A percentile compares a stretch with the other conserved stretches of the same genome.
Evolutionary conservation across 2,797 vertebrate genomes (phyloP).

Genomic region (Phyllotis vaccarum): DNA sequence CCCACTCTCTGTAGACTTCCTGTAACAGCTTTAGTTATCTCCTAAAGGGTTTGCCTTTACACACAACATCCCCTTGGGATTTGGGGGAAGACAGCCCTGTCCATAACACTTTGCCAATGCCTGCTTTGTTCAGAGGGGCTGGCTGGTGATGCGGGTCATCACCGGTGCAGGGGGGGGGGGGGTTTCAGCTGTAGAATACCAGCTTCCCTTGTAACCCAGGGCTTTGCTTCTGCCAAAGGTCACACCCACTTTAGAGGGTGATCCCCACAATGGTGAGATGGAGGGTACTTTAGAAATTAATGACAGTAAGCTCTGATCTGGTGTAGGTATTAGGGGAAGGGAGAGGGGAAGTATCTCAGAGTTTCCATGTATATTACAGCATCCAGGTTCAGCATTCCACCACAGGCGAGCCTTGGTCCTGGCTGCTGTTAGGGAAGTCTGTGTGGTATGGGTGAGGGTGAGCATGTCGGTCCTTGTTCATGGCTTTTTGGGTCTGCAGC

Average conservation of each 20-base stretch:
- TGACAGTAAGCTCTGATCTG: neutral
- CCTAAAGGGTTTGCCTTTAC: neutral
- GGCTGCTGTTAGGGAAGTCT: neutral
- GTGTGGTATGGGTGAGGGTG: neutral
- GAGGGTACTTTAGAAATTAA: neutral
- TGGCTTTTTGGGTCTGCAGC: neutral
- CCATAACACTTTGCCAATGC: rapidly evolving
- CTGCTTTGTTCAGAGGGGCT: neutral
- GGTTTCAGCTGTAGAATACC: rapidly evolving
- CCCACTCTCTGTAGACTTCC: neutral
- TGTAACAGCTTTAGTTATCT: neutral
- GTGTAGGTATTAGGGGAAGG: neutral
- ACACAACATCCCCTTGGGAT: no score
- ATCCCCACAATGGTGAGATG: no score
- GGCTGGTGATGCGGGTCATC: rapidly evolving
- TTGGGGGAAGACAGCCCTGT: neutral
- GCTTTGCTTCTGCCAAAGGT: neutral
- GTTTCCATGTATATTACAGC: no score
- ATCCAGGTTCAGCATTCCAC: no score
- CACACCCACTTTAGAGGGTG: neutral
- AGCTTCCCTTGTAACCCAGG: neutral
- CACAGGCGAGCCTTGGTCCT: no score
- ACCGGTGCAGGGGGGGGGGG: rapidly evolving
- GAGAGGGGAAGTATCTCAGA: neutral
- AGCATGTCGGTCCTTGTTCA: neutral